Base-by-base conservation (phyloP, 2,888 invertebrate genomes). In the Crossocerus cetratus region DNA sequence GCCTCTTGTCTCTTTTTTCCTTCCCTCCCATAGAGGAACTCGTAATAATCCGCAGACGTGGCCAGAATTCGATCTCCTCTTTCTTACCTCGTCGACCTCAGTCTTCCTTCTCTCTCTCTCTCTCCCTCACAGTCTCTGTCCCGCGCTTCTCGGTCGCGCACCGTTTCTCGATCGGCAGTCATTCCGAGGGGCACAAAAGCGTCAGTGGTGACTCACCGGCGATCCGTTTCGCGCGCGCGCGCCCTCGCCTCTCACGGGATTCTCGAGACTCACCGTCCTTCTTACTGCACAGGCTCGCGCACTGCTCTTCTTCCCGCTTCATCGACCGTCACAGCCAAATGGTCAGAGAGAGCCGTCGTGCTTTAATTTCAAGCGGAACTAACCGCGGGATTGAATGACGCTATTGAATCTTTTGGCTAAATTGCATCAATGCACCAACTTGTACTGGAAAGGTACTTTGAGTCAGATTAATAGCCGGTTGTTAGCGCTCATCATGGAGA, bases 31-130 rank as follows among this genome's bases (percentile, higher is more conserved):
- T 13, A 73, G 32, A 32, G 65, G 53, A 65, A 72, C 79, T 74
- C 66, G 75, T 74, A 77, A 79, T 81, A 79, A 81, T 81, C 81
- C 77, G 69, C 69, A 61, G 72, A 81, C 81, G 73, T 74, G 49
- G 68, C 59, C 68, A 73, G 81, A 81, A 81, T 81, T 81, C 81
- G 81, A 81, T 79, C 77, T 69, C 73, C 78, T 65, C 32, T 32
- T 32, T 32, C 32, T 32, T 32, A 32, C 8, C 11, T 32, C 32
- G 5, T 32, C 32, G 32, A 11, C 3, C 67, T 65, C 76, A 72
- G 69, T 55, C 61, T 63, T 57, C 53, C 60, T 32, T 32, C 32
- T 14, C 5, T 8, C 63, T 54, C 60, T 13, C 65, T 11, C 64
- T 70, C 64, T 66, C 61, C 64, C 32, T 55, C 54, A 45, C 18